A percentile compares a stretch with the other conserved stretches of the same genome.
Conservation (phyloP, 2,113 vertebrate species). For the Fulica atra region DNA sequence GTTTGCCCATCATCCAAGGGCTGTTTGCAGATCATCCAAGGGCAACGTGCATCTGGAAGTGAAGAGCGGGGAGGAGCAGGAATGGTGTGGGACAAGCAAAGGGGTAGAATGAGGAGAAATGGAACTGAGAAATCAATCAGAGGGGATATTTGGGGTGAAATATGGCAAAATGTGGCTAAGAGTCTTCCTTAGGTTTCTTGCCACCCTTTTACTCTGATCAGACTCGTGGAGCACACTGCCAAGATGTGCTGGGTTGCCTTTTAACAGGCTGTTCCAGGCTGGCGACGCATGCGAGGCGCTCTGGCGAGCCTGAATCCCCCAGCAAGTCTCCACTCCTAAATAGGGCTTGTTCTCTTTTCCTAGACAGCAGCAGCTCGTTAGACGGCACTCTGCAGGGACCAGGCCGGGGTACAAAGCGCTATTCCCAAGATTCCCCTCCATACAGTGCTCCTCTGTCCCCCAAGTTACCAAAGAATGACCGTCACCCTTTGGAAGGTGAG, state of each 20-base stretch:
- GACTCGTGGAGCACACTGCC: not conserved
- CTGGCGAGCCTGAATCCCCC: not conserved
- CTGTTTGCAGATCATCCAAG: not conserved
- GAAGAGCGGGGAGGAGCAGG: not conserved
- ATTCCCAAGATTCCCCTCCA: constrained; percentile 77
- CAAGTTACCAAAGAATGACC: constrained; percentile 84
- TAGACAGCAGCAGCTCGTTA: constrained; percentile 83
- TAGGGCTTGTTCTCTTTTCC: constrained; percentile 67
- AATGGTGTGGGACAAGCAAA: not conserved
- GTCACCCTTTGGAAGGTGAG: constrained; percentile 85
- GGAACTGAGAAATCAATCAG: not conserved
- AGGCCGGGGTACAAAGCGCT: constrained; percentile 83
- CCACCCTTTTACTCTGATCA: not conserved
- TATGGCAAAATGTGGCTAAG: not conserved
- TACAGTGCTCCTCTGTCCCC: constrained; percentile 81
- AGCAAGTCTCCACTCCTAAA: constrained; percentile 30
- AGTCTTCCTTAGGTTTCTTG: not conserved
- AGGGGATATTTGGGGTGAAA: not conserved
- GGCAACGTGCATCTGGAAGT: accelerated
- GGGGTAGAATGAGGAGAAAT: not conserved
- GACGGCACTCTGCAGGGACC: constrained; percentile 78
- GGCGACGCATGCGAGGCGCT: accelerated
- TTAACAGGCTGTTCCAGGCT: not conserved
- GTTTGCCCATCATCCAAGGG: not conserved
- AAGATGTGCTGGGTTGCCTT: not conserved